Conservation (phyloP, 35 echinoderm and acorn worm genomes). For the Apostichopus japonicus region DNA sequence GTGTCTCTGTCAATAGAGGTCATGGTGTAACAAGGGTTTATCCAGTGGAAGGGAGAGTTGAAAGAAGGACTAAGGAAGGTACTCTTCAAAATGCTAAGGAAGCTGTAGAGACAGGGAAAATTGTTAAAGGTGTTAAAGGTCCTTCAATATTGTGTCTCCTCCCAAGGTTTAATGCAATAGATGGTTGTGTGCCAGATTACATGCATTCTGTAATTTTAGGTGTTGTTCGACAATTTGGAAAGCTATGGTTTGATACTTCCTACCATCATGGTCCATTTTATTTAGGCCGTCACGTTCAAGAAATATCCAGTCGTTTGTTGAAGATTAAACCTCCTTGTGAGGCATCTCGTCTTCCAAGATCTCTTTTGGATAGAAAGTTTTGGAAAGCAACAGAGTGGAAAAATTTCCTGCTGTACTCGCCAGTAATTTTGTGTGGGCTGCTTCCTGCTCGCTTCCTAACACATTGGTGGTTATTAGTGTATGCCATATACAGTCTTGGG, state of each 20-base stretch:
- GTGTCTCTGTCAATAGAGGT: constrained; percentile 4
- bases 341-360: constrained; percentile 30
- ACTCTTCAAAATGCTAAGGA: constrained; percentile 31
- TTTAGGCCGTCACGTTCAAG: background rate
- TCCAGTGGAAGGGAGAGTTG: background rate
- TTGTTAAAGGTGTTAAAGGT: constrained; percentile 40
- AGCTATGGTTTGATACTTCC: constrained; percentile 48
- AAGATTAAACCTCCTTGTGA: constrained; percentile 36
- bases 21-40: constrained; percentile 23
- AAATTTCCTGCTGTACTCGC: background rate
- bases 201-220: constrained; percentile 55
- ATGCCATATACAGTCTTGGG: background rate
- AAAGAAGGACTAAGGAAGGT: background rate
- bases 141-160: constrained; percentile 27
- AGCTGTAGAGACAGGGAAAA: background rate
- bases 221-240: constrained; percentile 33
- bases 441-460: constrained; percentile 19
- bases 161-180: constrained; percentile 45
- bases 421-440: background rate
- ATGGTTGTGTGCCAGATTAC: constrained; percentile 41
- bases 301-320: background rate
- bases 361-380: background rate
- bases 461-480: background rate
- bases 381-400: constrained; percentile 46
- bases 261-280: constrained; percentile 49